Conservation (phyloP, 2,113 vertebrate species). For the Hippocampus abdominalis region DNA sequence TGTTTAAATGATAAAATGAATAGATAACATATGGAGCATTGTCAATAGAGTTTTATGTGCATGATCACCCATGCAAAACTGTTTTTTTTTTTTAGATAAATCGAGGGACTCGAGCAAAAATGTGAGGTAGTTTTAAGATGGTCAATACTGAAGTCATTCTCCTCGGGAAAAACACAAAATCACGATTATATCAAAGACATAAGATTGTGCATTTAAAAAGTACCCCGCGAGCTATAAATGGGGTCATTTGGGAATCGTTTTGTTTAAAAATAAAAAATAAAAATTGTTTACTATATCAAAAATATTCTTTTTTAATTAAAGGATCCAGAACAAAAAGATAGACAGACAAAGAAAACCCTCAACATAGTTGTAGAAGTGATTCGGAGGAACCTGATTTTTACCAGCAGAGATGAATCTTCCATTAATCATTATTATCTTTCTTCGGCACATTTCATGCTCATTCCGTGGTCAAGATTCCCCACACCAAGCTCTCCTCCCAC, state of each 20-base stretch:
- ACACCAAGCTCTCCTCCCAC: conserved; percentile 24
- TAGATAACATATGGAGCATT: neutral
- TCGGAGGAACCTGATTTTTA: neutral
- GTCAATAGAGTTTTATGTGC: neutral
- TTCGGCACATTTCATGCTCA: conserved; percentile 25
- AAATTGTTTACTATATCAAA: neutral
- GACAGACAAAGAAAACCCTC: neutral
- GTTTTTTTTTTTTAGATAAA: neutral
- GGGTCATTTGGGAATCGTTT: no score
- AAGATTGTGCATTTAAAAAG: no score
- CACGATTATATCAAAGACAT: neutral
- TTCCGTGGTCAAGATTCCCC: conserved; percentile 34
- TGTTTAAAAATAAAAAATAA: no score
- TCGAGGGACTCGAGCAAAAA: no score
- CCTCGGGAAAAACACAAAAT: no score
- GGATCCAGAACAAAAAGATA: neutral
- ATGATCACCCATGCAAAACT: neutral
- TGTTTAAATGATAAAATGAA: conserved; percentile 13
- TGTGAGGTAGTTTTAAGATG: no score
- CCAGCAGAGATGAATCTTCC: conserved; percentile 25
- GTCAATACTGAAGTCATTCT: no score
- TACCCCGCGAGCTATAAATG: no score
- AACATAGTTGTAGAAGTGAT: neutral
- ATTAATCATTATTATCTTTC: conserved; percentile 5
- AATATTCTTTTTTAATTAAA: neutral